Percentiles rank a stretch among this genome's conserved stretches.
phyloP scores from a whole-genome alignment of 2,113 vertebrate species.

The Regulus satrapa region DNA sequence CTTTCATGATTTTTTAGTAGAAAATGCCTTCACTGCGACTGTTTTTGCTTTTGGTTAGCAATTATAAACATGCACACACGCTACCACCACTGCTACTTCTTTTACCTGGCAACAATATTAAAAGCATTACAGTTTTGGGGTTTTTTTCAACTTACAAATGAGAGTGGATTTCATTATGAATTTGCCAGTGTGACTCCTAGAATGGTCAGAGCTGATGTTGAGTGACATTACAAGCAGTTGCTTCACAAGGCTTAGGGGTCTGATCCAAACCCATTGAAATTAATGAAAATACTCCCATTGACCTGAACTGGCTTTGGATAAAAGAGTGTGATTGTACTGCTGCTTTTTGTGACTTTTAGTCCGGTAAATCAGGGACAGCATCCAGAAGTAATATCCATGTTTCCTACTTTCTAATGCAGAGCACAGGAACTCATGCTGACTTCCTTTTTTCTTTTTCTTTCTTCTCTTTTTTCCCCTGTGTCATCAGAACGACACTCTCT shows the following conservation, averaged over 20 bases:
- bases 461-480: neutral
- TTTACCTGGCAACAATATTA: neutral
- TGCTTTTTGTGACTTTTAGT: neutral
- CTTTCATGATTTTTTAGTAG: neutral
- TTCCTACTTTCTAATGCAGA: conserved; percentile 23
- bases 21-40: neutral
- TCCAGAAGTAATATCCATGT: neutral
- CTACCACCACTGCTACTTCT: neutral
- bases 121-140: neutral
- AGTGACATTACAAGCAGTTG: conserved; percentile 5
- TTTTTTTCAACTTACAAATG: neutral
- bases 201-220: neutral
- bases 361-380: neutral
- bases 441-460: neutral
- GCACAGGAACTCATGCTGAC: neutral
- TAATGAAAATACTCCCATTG: conserved; percentile 30
- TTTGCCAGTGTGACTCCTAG: neutral
- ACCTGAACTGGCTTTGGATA: conserved; percentile 34
- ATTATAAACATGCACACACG: neutral
- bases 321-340: conserved; percentile 10
- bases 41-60: neutral
- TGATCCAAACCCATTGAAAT: conserved; percentile 38
- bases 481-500: neutral
- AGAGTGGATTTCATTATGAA: neutral
- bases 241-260: neutral